A percentile compares a stretch with the other conserved stretches of the same genome.
Conservation (phyloP, 1,140 invertebrate genomes). For the Heterodera carotae region DNA sequence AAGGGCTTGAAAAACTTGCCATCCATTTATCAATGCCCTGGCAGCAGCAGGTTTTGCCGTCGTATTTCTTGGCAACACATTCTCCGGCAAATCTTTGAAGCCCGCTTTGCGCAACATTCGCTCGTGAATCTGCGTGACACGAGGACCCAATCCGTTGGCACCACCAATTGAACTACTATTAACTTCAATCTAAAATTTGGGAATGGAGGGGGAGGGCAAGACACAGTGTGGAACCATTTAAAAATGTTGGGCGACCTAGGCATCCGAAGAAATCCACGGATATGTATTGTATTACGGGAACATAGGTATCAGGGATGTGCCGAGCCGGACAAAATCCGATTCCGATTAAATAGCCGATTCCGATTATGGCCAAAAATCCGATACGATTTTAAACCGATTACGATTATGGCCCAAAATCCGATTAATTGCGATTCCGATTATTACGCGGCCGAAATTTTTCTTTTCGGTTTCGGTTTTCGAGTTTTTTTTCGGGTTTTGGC, state of each 20-base stretch:
- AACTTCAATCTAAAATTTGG: conserved; percentile 93
- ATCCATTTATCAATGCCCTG: conserved; percentile 50
- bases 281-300: too few species aligned
- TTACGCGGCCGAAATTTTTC: too few species aligned
- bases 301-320: too few species aligned
- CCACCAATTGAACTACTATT: conserved; percentile 94
- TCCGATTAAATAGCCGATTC: too few species aligned
- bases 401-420: too few species aligned
- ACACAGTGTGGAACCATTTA: conserved; percentile 50
- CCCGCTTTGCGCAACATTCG: conserved; percentile 43
- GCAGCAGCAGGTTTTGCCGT: conserved; percentile 48
- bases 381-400: too few species aligned
- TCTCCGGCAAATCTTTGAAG: conserved; percentile 13
- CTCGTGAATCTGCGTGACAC: conserved; percentile 69
- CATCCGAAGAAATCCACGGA: conserved; percentile 53
- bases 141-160: conserved; percentile 78
- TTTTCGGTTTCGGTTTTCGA: too few species aligned
- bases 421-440: too few species aligned
- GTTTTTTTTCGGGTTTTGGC: too few species aligned
- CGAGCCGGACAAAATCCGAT: too few species aligned
- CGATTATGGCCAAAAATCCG: too few species aligned
- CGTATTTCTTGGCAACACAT: conserved; percentile 52
- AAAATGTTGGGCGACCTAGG: conserved; percentile 66
- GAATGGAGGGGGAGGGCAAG: too few species aligned
- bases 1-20: conserved; percentile 37